Base-by-base conservation (phyloP, 2,888 invertebrate genomes). In the Andrena chrysosceles region DNA sequence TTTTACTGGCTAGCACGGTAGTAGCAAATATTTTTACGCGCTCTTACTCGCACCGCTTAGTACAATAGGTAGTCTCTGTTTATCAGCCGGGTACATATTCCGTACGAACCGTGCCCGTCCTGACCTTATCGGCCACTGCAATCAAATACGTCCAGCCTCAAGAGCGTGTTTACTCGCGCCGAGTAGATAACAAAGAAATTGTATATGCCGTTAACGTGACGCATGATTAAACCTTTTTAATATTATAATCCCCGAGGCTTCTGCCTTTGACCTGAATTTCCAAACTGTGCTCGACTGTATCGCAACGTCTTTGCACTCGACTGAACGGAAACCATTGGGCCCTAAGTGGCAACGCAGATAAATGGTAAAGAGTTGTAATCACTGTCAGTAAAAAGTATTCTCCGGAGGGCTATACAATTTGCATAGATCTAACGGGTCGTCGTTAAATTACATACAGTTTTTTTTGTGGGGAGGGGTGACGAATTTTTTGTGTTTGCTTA, bases 121-220 rank as follows among this genome's bases (percentile, higher is more conserved):
- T 8, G 48, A n/a, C 13, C 29, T 82, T 79, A 74, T 81, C 63
- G 23, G 33, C 4, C 6, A 29, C n/a, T 64, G 69, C 68, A 64
- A 81, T 73, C 73, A 49, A 59, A 73, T 73, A 59, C 42, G 59
- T 42, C 10, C 76, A 64, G 31, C n/a, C 66, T 78, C 62, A 56
- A 78, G 54, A 72, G 35, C 59, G 42, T 77, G 56, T 78, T 72
- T 79, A 68, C 75, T 64, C 35, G 33, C 10, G 29, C 35, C 23
- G 10, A 67, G 48, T 33, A 62, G 81, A 81, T 81, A 72, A 67
- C 56, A 64, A 60, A 20, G 29, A 35, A 23, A 68, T 68, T 33
- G 5, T 64, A 16, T n/a, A 48, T n/a, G 42, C 26, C 49, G 42
- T 48, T 69, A 31, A 26, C 16, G 5, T 26, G 52, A 62, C n/a